phyloP scores from a whole-genome alignment of 2,113 vertebrate species.

The Callopanchax toddi region DNA sequence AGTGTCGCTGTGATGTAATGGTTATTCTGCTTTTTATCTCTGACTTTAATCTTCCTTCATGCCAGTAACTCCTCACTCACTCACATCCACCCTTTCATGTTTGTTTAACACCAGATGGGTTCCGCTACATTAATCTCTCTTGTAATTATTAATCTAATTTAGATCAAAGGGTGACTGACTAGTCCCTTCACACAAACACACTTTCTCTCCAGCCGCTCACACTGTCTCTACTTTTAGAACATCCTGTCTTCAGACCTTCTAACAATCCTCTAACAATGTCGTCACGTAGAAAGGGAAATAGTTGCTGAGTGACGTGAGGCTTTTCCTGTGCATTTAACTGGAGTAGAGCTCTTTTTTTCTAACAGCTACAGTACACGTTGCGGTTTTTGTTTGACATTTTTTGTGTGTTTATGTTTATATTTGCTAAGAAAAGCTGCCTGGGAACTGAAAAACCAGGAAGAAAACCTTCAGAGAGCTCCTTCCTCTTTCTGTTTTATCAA shows the following conservation, averaged over 20 bases:
- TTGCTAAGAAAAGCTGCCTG: slow-evolving; percentile 21
- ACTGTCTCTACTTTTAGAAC: slow-evolving; percentile 37
- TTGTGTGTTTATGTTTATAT: not conserved
- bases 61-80: slow-evolving; percentile 50
- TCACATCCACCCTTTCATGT: not conserved
- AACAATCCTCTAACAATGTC: slow-evolving; percentile 73
- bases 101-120: slow-evolving; percentile 9
- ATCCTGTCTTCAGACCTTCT: slow-evolving; percentile 62
- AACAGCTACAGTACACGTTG: slow-evolving; percentile 41
- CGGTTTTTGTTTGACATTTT: slow-evolving; percentile 14
- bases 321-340: slow-evolving; percentile 69
- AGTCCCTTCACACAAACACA: slow-evolving; percentile 31
- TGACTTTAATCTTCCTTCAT: slow-evolving; percentile 32
- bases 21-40: slow-evolving; percentile 54
- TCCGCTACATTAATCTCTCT: slow-evolving; percentile 4
- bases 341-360: slow-evolving; percentile 62
- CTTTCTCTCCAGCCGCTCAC: slow-evolving; percentile 38
- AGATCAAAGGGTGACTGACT: slow-evolving; percentile 23
- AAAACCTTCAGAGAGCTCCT: slow-evolving; percentile 53
- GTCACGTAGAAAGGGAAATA: slow-evolving; percentile 60
- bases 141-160: slow-evolving; percentile 23
- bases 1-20: slow-evolving; percentile 45
- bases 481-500: slow-evolving; percentile 62
- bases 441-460: slow-evolving; percentile 57
- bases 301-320: slow-evolving; percentile 52